phyloP scores from a whole-genome alignment of 2,888 invertebrate species.

The Idaea dimidiata region DNA sequence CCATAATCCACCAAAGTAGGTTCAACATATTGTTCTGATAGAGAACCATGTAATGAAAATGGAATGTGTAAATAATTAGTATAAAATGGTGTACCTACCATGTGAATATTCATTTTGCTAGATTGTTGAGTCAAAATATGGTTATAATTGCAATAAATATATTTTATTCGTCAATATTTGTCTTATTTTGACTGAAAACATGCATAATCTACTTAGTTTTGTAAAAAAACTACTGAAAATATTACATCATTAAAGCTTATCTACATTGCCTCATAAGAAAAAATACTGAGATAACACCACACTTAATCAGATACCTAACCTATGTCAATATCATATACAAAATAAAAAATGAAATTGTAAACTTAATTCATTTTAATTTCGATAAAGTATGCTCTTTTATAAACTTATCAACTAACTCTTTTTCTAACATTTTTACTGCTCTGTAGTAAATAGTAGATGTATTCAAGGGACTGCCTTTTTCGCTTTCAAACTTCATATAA shows the following conservation, averaged over 20 bases:
- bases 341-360: conserved; percentile 11
- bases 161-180: conserved; percentile 59
- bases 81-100: conserved; percentile 69
- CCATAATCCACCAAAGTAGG: conserved; percentile 73
- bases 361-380: conserved; percentile 57
- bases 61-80: conserved; percentile 74
- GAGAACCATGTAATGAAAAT: conserved; percentile 58
- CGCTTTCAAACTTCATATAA: conserved; percentile 85
- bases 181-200: conserved; percentile 6
- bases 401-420: conserved; percentile 75
- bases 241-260: not conserved
- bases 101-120: conserved; percentile 71
- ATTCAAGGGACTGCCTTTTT: conserved; percentile 79
- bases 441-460: conserved; percentile 81
- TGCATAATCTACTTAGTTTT: conserved; percentile 22
- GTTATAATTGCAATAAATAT: conserved; percentile 70
- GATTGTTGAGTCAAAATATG: conserved; percentile 69
- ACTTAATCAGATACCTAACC: not conserved
- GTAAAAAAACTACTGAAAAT: not conserved
- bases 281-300: not conserved
- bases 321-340: not conserved
- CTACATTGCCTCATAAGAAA: not conserved
- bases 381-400: conserved; percentile 76
- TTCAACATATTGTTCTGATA: conserved; percentile 48
- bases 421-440: conserved; percentile 82